These are phyloP conservation scores for Zaprionus obscuricornis DNA, from an alignment of 2,888 invertebrate species.

Conservation along the genomic window DNA sequence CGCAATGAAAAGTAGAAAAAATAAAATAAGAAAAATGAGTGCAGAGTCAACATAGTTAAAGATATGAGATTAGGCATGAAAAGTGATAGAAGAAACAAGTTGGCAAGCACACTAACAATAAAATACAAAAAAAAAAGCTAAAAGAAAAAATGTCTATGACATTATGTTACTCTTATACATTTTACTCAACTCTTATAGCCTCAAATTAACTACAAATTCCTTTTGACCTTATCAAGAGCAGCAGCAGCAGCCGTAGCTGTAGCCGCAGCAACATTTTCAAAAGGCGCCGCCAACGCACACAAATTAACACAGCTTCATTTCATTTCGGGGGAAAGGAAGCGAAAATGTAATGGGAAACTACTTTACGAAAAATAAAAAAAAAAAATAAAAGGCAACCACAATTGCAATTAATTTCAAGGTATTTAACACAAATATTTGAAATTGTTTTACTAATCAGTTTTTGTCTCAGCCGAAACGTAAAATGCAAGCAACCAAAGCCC, in stretches of 20 bases:
- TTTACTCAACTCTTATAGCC: too few relatives aligned
- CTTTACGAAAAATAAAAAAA: too few relatives aligned
- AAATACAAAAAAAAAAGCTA: too few relatives aligned
- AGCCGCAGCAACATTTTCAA: conserved; percentile 8
- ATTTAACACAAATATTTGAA: conserved; percentile 80
- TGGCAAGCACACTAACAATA: too few relatives aligned
- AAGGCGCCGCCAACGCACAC: conserved; percentile 24
- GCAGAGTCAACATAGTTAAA: conserved; percentile 42
- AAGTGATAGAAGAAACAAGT: conserved; percentile 26
- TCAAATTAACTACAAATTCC: too few relatives aligned
- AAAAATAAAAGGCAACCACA: conserved; percentile 20
- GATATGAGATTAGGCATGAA: conserved; percentile 41
- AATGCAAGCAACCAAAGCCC: conserved; percentile 43
- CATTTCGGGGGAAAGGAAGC: background rate
- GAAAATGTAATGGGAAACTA: too few relatives aligned
- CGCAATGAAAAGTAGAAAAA: too few relatives aligned
- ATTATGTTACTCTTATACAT: too few relatives aligned
- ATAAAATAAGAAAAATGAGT: conserved; percentile 13
- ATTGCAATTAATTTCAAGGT: conserved; percentile 74
- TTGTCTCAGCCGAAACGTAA: conserved; percentile 25
- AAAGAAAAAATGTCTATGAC: too few relatives aligned
- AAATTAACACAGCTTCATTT: conserved; percentile 28
- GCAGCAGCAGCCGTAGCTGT: background rate
- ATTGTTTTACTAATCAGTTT: conserved; percentile 73
- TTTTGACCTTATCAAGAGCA: conserved; percentile 10